Base-by-base conservation (phyloP, 1,140 invertebrate genomes). In the Brachionus plicatilis region DNA sequence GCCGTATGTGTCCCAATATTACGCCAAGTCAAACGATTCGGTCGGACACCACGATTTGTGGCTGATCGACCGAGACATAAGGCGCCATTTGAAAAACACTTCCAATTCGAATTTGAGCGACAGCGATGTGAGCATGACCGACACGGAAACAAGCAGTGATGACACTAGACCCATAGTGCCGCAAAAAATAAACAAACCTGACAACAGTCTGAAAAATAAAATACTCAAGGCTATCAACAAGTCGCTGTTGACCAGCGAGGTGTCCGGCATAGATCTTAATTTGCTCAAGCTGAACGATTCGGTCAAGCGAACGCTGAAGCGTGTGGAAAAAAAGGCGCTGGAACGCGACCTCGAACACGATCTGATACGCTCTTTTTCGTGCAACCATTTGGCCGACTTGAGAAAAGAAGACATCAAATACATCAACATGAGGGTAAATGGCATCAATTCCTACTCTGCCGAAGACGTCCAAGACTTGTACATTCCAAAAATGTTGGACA, bases 361-460 rank as follows among this genome's bases (percentile, higher is more conserved):
- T 53, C 24, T 83, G 12, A 83, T 83, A 50, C 29, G 80, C 7
- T 83, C 56, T 11, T 72, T 83, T 53, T 83, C 80, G 6, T 83
- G 56, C 29, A 68, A n/a, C 17, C 60, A 83, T 47, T 53, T 83
- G 14, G 43, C 29, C 20, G 65, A 83, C 29, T 37, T 83, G 24
- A 83, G 80, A 83, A 50, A 56, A 47, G 80, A 83, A 68, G 80
- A 83, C 12, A 83, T 68, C 45, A 50, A 50, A 37, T 56, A 83
- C 53, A 17, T 53, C 27, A 56, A 79, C n/a, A 79, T 56, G 50
- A 56, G 50, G n/a, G 20, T 37, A 41, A 43, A 20, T 41, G 33
- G 27, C 11, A 29, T n/a, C 6, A 24, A 12, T 50, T 76, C 72
- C 20, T 76, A 76, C 37, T 60, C 53, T 14, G 37, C 79, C 45